phyloP scores from a whole-genome alignment of 92 coral and sea anemone species.

The Paramuricea clavata region DNA sequence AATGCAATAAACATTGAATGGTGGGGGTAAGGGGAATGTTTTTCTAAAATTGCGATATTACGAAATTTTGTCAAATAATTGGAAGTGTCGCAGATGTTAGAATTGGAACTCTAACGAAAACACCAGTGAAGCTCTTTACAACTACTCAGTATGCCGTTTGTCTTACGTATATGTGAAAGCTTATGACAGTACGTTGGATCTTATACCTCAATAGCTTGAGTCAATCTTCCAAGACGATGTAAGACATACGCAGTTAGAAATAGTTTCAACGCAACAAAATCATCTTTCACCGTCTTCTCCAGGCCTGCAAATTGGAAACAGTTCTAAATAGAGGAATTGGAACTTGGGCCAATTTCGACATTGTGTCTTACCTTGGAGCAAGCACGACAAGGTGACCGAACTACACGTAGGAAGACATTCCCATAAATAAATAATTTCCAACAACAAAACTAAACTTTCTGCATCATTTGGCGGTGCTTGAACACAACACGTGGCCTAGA shows the following conservation, averaged over 20 bases:
- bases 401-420: constrained; percentile 89
- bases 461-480: constrained; percentile 82
- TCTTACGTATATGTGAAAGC: too few relatives aligned
- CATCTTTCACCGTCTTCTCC: constrained; percentile 11
- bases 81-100: too few relatives aligned
- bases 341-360: too few relatives aligned
- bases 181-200: too few relatives aligned
- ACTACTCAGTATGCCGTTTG: too few relatives aligned
- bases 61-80: too few relatives aligned
- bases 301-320: neutral
- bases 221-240: constrained; percentile 9
- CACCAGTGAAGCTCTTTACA: too few relatives aligned
- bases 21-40: too few relatives aligned
- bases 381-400: constrained; percentile 60
- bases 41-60: too few relatives aligned
- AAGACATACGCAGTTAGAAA: constrained; percentile 24
- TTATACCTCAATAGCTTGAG: constrained; percentile 18
- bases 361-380: constrained; percentile 67
- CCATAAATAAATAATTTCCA: constrained; percentile 93
- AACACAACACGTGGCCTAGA: constrained; percentile 80
- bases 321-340: too few relatives aligned
- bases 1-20: too few relatives aligned
- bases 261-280: constrained; percentile 12
- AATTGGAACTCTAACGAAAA: too few relatives aligned
- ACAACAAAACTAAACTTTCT: constrained; percentile 80